Percentiles rank a stretch among this genome's conserved stretches.
Evolutionary conservation across 2,888 invertebrate species (phyloP).

Genomic region (Halocaridina rubra): DNA sequence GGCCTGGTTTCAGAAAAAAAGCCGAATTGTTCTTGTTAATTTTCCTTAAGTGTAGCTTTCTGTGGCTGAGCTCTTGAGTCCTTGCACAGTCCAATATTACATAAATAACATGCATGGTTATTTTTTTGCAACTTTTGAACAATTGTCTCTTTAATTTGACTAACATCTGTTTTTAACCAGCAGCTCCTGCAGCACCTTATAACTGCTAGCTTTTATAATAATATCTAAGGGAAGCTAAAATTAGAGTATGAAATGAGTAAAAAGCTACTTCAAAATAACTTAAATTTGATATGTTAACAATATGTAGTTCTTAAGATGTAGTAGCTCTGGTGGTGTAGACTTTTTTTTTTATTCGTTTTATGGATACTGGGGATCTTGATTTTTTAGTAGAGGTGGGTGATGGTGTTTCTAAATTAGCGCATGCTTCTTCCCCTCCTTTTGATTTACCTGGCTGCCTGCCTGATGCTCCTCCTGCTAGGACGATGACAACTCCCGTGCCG

Average conservation of each 20-base stretch:
- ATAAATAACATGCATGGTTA: slow-evolving; percentile 32
- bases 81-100: slow-evolving; percentile 20
- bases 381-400: slow-evolving; percentile 25
- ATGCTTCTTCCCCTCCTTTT: slow-evolving; percentile 49
- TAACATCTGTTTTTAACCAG: neutral
- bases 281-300: too few species aligned
- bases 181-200: neutral
- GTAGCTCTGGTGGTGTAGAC: slow-evolving; percentile 22
- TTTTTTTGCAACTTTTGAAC: slow-evolving; percentile 28
- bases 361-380: neutral
- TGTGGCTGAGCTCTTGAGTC: slow-evolving; percentile 53
- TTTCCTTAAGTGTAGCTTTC: slow-evolving; percentile 42
- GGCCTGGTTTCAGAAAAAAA: too few species aligned
- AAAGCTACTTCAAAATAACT: too few species aligned
- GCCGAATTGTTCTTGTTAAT: too few species aligned
- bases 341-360: neutral
- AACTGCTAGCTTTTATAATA: neutral
- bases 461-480: slow-evolving; percentile 30
- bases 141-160: too few species aligned
- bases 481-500: slow-evolving; percentile 39
- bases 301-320: slow-evolving; percentile 25
- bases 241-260: too few species aligned
- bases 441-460: slow-evolving; percentile 41
- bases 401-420: slow-evolving; percentile 49
- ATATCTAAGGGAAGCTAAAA: too few species aligned